A percentile compares a stretch with the other conserved stretches of the same genome.
These are phyloP conservation scores for Leucopsar rothschildi DNA, from an alignment of 2,113 vertebrate species.

Conservation along the genomic window DNA sequence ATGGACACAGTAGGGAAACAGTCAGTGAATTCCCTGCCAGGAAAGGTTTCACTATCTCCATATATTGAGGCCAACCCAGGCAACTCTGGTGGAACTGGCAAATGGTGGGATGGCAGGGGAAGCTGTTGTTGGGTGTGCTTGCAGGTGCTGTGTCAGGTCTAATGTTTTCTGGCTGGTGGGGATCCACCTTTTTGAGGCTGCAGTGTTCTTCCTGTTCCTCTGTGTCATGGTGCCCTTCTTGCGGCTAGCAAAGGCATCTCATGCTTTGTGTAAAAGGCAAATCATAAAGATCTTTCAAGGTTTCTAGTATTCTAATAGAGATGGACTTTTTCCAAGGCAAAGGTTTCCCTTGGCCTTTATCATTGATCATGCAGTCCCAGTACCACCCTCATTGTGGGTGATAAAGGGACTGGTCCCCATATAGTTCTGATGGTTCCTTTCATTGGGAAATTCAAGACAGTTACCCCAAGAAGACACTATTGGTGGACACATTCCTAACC, in stretches of 20 bases:
- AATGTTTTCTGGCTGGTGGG: not conserved
- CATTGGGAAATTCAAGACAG: not conserved
- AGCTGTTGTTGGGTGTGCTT: not conserved
- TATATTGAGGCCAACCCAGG: not conserved
- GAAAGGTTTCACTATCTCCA: not conserved
- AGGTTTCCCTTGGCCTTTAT: not conserved
- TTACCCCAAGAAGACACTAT: not conserved
- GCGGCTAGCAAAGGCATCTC: not conserved
- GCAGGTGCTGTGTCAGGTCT: not conserved
- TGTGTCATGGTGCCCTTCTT: not conserved
- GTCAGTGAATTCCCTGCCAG: not conserved
- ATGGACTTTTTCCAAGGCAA: not conserved
- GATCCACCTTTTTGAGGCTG: not conserved
- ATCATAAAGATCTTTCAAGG: not conserved
- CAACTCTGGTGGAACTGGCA: not conserved
- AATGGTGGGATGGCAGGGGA: not conserved
- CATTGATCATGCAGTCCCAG: not conserved
- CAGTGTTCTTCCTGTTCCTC: not conserved
- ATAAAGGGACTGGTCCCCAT: not conserved
- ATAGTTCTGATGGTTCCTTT: not conserved
- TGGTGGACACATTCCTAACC: not conserved
- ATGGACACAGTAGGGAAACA: not conserved
- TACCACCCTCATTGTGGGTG: not conserved
- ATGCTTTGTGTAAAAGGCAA: not conserved
- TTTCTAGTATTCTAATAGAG: not conserved